Conservation (phyloP, 2,888 invertebrate species). For the Antheraea assamensis region DNA sequence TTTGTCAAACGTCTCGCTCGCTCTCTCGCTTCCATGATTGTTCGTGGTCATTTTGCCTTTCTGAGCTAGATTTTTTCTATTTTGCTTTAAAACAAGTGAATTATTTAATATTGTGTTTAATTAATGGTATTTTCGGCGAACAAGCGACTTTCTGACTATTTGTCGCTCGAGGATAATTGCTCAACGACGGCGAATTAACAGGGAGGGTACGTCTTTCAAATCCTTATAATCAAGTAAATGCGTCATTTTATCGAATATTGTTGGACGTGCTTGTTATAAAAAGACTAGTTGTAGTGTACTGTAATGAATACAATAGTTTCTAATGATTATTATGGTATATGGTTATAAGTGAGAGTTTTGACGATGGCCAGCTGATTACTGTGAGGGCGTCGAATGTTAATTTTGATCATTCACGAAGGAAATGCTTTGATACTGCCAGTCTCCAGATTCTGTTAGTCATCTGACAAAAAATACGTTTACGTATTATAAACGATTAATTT, state of each 20-base stretch:
- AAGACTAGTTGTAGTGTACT: constrained; percentile 43
- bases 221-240: constrained; percentile 79
- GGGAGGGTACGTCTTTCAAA: constrained; percentile 82
- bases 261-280: constrained; percentile 54
- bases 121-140: constrained; percentile 77
- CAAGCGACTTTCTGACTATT: constrained; percentile 77
- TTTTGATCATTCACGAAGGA: constrained; percentile 59
- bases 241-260: constrained; percentile 80
- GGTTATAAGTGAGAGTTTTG: constrained; percentile 47
- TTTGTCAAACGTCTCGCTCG: constrained; percentile 68
- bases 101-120: constrained; percentile 70
- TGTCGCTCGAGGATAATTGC: constrained; percentile 74
- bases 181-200: constrained; percentile 75
- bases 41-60: constrained; percentile 81
- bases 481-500: constrained; percentile 52
- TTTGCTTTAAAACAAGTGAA: constrained; percentile 71
- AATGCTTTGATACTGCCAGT: constrained; percentile 65
- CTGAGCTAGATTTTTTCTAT: constrained; percentile 77
- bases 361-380: constrained; percentile 73
- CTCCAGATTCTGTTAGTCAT: constrained; percentile 76
- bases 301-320: constrained; percentile 28
- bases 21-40: constrained; percentile 81
- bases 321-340: constrained; percentile 32
- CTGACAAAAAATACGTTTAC: constrained; percentile 64
- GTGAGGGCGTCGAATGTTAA: constrained; percentile 68